A percentile compares a stretch with the other conserved stretches of the same genome.
Conservation (phyloP, 2,888 invertebrate genomes). For the Lasius platythorax region DNA sequence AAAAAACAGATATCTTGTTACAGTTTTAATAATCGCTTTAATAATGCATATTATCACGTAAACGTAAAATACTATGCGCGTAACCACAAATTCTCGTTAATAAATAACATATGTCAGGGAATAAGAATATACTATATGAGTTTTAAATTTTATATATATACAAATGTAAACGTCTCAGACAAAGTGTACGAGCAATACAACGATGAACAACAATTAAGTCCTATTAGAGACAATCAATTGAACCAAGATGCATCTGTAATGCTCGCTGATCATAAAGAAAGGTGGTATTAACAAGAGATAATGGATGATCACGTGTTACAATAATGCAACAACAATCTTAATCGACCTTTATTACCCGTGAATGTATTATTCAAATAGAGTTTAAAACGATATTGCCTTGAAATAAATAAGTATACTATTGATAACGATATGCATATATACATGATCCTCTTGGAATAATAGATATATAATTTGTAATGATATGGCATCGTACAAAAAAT, state of each 20-base stretch:
- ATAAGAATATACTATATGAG: background rate
- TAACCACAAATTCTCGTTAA: background rate
- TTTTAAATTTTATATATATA: background rate
- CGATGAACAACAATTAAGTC: conserved; percentile 32
- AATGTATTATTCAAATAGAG: background rate
- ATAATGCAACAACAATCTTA: conserved; percentile 19
- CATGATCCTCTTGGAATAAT: background rate
- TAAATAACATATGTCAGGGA: background rate
- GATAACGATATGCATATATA: background rate
- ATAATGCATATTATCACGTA: background rate
- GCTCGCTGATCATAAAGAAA: conserved; percentile 4
- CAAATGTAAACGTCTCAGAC: background rate
- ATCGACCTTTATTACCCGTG: conserved; percentile 13
- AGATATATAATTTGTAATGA: background rate
- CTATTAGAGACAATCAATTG: conserved; percentile 18
- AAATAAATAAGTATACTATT: background rate
- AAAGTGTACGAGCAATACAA: background rate
- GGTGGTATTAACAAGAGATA: conserved; percentile 27
- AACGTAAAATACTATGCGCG: background rate
- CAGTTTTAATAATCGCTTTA: background rate
- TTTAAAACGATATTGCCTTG: background rate
- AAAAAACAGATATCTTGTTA: background rate
- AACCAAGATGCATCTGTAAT: background rate
- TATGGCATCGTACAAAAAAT: background rate
- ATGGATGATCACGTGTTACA: conserved; percentile 3